A percentile compares a stretch with the other conserved stretches of the same genome.
These are phyloP conservation scores for Lysandra coridon DNA, from an alignment of 2,888 invertebrate species.

Conservation along the genomic window DNA sequence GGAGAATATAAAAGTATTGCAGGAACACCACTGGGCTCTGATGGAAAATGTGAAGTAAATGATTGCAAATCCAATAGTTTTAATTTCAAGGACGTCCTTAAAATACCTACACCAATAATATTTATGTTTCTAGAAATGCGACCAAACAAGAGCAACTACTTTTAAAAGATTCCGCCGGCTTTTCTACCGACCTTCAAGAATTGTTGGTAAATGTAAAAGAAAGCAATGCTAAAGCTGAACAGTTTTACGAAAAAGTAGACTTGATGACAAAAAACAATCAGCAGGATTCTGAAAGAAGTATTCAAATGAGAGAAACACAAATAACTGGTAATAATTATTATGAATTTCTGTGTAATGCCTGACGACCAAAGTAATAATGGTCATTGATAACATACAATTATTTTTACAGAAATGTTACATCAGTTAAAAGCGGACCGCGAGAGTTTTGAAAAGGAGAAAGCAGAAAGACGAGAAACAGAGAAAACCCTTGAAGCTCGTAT, in stretches of 20 bases:
- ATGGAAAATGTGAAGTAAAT: conserved; percentile 80
- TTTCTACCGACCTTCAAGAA: conserved; percentile 73
- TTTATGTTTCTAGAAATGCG: conserved; percentile 61
- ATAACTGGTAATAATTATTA: conserved; percentile 62
- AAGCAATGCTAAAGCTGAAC: conserved; percentile 68
- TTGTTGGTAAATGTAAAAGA: conserved; percentile 70
- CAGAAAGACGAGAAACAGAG: conserved; percentile 74
- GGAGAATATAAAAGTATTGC: conserved; percentile 65
- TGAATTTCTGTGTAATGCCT: neutral
- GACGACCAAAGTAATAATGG: neutral
- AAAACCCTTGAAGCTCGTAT: conserved; percentile 79
- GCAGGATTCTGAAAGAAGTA: conserved; percentile 67
- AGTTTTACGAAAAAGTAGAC: conserved; percentile 73
- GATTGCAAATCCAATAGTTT: neutral
- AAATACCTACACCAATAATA: neutral
- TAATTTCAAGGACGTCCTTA: neutral
- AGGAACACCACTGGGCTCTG: conserved; percentile 75
- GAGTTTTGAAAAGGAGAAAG: conserved; percentile 78
- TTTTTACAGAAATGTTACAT: conserved; percentile 75
- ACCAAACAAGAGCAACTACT: conserved; percentile 75
- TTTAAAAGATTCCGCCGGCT: conserved; percentile 72
- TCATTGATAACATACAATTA: neutral
- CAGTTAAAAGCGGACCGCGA: conserved; percentile 79
- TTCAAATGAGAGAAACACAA: conserved; percentile 79
- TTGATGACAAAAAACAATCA: conserved; percentile 65